These are phyloP conservation scores for Isurus oxyrinchus DNA, from an alignment of 2,113 vertebrate genomes.

Conservation along the genomic window DNA sequence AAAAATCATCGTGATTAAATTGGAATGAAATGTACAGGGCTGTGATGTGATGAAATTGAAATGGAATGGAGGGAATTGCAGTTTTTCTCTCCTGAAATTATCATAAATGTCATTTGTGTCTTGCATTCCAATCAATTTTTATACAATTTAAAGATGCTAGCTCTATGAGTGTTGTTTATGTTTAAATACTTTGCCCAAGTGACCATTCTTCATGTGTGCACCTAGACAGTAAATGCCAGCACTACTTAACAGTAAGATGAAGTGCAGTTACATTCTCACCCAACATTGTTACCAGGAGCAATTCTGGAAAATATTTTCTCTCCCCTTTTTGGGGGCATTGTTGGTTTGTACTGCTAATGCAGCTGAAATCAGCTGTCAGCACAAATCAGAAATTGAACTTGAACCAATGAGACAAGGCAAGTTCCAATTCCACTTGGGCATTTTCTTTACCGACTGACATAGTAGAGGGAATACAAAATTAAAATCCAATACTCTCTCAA, in stretches of 20 bases:
- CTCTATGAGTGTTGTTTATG: not conserved
- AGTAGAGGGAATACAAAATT: not conserved
- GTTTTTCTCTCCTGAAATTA: no score
- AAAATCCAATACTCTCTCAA: not conserved
- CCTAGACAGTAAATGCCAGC: not conserved
- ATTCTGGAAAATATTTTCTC: not conserved
- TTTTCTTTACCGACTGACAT: not conserved
- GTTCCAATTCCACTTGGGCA: not conserved
- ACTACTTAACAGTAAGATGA: not conserved
- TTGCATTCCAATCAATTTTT: no score
- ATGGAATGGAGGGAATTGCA: no score
- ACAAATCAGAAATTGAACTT: not conserved
- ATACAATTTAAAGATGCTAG: not conserved
- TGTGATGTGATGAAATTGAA: no score
- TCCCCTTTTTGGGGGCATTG: not conserved
- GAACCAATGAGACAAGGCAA: not conserved
- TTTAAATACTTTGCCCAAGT: not conserved
- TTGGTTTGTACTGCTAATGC: not conserved
- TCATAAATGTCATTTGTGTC: no score
- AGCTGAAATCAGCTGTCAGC: not conserved
- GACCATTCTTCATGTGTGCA: not conserved
- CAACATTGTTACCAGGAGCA: not conserved
- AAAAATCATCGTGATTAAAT: no score
- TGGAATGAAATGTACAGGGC: no score
- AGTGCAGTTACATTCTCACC: not conserved